Evolutionary conservation across 2,888 invertebrate genomes (phyloP).

Genomic region (Netelia melanura): DNA sequence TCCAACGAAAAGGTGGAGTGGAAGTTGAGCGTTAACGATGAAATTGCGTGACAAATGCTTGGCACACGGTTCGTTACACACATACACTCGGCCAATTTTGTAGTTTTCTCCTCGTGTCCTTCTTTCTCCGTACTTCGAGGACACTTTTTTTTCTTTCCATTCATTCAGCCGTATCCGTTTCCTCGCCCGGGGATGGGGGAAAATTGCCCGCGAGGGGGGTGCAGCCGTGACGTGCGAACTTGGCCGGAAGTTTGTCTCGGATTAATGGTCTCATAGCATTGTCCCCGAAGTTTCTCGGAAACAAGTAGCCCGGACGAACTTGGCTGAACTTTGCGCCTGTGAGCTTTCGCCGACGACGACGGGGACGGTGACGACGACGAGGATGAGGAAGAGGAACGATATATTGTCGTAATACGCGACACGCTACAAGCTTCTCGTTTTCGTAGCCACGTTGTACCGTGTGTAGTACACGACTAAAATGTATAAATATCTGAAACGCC

Average conservation of each 20-base stretch:
- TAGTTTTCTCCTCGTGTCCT: slow-evolving; percentile 50
- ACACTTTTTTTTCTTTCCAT: slow-evolving; percentile 50
- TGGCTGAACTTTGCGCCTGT: slow-evolving; percentile 62
- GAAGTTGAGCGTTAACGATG: slow-evolving; percentile 60
- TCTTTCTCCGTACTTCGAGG: slow-evolving; percentile 43
- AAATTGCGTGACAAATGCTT: slow-evolving; percentile 61
- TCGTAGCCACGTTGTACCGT: slow-evolving; percentile 35
- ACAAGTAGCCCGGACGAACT: slow-evolving; percentile 69
- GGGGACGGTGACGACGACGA: slow-evolving; percentile 3
- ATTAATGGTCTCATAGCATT: slow-evolving; percentile 71
- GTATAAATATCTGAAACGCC: slow-evolving; percentile 30
- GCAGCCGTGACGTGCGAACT: slow-evolving; percentile 67
- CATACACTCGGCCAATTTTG: slow-evolving; percentile 64
- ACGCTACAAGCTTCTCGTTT: slow-evolving; percentile 44
- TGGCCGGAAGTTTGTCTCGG: slow-evolving; percentile 67
- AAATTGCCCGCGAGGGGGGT: slow-evolving; percentile 60
- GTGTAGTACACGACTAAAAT: slow-evolving; percentile 15
- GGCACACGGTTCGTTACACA: slow-evolving; percentile 48
- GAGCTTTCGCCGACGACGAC: slow-evolving; percentile 53
- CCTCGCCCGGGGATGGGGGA: slow-evolving; percentile 50
- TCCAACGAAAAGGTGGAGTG: slow-evolving; percentile 44
- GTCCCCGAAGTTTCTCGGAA: slow-evolving; percentile 68
- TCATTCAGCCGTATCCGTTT: slow-evolving; percentile 63
- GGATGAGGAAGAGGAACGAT: slow-evolving; percentile 60
- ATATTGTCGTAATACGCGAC: slow-evolving; percentile 61